Conservation (phyloP, 2,113 vertebrate genomes). For the Felis chaus region DNA sequence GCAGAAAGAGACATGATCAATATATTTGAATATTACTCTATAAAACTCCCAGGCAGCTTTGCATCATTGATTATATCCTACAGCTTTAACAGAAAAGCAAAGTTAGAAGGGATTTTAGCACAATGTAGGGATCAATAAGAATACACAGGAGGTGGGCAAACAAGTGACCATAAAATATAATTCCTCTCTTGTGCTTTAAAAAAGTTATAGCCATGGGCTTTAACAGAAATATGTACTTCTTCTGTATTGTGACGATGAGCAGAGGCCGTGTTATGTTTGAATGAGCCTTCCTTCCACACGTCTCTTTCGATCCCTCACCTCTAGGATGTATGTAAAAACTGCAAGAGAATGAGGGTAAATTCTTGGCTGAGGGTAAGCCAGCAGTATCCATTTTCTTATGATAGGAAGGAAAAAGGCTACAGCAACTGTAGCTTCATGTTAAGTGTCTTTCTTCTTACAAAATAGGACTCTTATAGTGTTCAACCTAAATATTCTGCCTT, state of each 20-base stretch:
- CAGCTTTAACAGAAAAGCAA: constrained; percentile 30
- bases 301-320: background rate
- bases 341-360: background rate
- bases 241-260: background rate
- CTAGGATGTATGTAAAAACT: background rate
- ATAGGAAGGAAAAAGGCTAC: background rate
- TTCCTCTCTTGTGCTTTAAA: constrained; percentile 46
- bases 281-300: background rate
- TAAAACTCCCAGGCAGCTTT: constrained; percentile 40
- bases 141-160: background rate
- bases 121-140: background rate
- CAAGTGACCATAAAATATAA: constrained; percentile 33
- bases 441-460: background rate
- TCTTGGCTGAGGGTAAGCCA: background rate
- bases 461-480: background rate
- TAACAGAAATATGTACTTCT: background rate
- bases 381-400: background rate
- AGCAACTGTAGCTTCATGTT: background rate
- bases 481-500: background rate
- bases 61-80: background rate
- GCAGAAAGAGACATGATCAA: constrained; percentile 1
- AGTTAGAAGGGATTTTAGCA: constrained; percentile 8
- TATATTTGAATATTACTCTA: background rate
- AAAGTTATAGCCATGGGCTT: constrained; percentile 20
- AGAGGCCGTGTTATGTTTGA: background rate